phyloP scores from a whole-genome alignment of 2,113 vertebrate genomes.

The Muntiacus reevesi region DNA sequence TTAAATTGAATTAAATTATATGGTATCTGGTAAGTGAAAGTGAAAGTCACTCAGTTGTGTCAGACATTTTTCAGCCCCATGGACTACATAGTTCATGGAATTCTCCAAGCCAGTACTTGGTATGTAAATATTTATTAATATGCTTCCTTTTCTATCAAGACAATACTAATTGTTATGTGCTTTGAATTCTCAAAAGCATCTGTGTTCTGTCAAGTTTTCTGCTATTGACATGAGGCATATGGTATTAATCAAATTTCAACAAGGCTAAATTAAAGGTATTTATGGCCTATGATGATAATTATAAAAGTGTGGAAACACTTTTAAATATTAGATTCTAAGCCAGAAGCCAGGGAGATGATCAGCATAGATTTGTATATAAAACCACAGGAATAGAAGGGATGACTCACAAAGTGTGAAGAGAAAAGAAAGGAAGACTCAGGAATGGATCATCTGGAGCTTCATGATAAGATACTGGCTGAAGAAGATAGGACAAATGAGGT shows the following conservation, averaged over 20 bases:
- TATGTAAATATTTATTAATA: not conserved
- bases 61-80: not conserved
- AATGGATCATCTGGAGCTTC: not conserved
- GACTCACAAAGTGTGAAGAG: not conserved
- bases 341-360: not conserved
- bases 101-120: not conserved
- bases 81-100: not conserved
- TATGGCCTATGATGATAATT: not conserved
- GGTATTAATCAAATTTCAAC: conserved; percentile 23
- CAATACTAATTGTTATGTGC: not conserved
- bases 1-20: not conserved
- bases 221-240: not conserved
- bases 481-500: not conserved
- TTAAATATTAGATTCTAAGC: too few species aligned
- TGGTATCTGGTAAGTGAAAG: not conserved
- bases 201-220: not conserved
- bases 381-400: not conserved
- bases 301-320: not conserved
- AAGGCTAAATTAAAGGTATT: conserved; percentile 20
- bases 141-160: not conserved
- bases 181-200: conserved; percentile 8
- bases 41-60: not conserved
- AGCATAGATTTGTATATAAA: not conserved
- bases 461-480: not conserved
- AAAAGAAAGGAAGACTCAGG: not conserved